A percentile compares a stretch with the other conserved stretches of the same genome.
Evolutionary conservation across 2,113 vertebrate genomes (phyloP).

Genomic region (Percina caprodes): DNA sequence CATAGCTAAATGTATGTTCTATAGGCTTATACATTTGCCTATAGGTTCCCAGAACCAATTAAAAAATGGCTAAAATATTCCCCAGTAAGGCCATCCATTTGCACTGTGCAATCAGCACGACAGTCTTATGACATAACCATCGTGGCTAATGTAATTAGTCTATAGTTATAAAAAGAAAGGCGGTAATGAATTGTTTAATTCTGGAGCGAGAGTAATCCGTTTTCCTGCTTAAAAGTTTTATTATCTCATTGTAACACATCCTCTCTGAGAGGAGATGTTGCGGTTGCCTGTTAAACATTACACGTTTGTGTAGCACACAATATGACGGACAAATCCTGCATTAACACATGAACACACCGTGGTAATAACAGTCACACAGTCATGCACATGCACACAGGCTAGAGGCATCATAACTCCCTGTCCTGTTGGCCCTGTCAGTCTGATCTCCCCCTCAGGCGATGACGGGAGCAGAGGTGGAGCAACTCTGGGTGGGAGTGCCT

Average conservation of each 20-base stretch:
- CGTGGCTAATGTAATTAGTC: slow-evolving; percentile 77
- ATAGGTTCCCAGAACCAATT: slow-evolving; percentile 66
- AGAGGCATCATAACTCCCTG: slow-evolving; percentile 69
- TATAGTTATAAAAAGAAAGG: slow-evolving; percentile 81
- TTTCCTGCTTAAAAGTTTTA: slow-evolving; percentile 66
- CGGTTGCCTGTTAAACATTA: slow-evolving; percentile 42
- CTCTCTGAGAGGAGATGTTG: slow-evolving; percentile 44
- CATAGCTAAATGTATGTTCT: slow-evolving; percentile 42
- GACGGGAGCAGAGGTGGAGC: slow-evolving; percentile 61
- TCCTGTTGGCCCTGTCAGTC: slow-evolving; percentile 77
- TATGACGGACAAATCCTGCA: slow-evolving; percentile 57
- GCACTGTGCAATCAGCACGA: slow-evolving; percentile 69
- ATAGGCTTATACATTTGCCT: slow-evolving; percentile 46
- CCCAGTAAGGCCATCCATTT: slow-evolving; percentile 68
- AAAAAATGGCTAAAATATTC: slow-evolving; percentile 61
- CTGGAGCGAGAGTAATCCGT: slow-evolving; percentile 67
- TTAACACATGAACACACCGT: slow-evolving; percentile 41
- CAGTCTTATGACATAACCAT: slow-evolving; percentile 76
- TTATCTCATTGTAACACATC: slow-evolving; percentile 64
- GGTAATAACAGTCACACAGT: slow-evolving; percentile 51
- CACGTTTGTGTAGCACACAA: slow-evolving; percentile 26
- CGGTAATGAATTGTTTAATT: slow-evolving; percentile 79
- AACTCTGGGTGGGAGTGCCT: slow-evolving; percentile 74
- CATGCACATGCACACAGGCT: slow-evolving; percentile 44
- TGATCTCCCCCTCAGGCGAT: slow-evolving; percentile 65